Percentiles rank a stretch among this genome's conserved stretches.
Conservation (phyloP, 2,797 vertebrate genomes). For the Acrossocheilus wenchowensis region DNA sequence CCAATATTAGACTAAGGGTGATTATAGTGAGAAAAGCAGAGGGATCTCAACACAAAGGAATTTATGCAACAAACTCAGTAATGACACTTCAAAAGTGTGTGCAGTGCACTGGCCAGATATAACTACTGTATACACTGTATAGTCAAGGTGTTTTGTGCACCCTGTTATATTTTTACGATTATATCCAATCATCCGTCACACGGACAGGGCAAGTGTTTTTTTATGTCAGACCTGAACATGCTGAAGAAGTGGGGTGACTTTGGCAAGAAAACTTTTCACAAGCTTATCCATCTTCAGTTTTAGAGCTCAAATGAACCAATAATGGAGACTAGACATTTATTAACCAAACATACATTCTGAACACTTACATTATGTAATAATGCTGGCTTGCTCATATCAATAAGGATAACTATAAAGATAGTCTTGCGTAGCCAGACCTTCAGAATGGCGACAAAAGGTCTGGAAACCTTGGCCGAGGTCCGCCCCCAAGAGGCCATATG, state of each 20-base stretch:
- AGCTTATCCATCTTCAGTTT: neutral
- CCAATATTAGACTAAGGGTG: neutral
- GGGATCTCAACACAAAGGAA: conserved; percentile 2
- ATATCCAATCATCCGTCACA: conserved; percentile 51
- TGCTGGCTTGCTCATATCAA: no score
- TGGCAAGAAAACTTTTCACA: conserved; percentile 38
- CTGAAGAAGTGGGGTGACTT: conserved; percentile 58
- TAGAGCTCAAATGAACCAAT: neutral
- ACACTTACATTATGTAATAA: no score
- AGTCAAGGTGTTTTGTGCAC: conserved; percentile 39
- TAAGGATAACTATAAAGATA: no score
- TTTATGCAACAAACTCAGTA: conserved; percentile 4
- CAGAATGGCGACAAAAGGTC: no score
- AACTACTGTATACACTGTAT: conserved; percentile 14
- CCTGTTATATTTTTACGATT: conserved; percentile 43
- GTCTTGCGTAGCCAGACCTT: no score
- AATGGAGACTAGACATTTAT: neutral
- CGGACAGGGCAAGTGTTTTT: conserved; percentile 49
- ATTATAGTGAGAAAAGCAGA: neutral
- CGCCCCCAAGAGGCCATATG: no score
- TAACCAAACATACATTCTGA: no score
- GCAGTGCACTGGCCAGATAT: neutral
- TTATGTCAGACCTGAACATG: conserved; percentile 43
- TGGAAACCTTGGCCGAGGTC: no score
- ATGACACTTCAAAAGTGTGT: neutral